Percentiles rank a stretch among this genome's conserved stretches.
Evolutionary conservation across 1,140 invertebrate species (phyloP).

Genomic region (Drosophila sp.): DNA sequence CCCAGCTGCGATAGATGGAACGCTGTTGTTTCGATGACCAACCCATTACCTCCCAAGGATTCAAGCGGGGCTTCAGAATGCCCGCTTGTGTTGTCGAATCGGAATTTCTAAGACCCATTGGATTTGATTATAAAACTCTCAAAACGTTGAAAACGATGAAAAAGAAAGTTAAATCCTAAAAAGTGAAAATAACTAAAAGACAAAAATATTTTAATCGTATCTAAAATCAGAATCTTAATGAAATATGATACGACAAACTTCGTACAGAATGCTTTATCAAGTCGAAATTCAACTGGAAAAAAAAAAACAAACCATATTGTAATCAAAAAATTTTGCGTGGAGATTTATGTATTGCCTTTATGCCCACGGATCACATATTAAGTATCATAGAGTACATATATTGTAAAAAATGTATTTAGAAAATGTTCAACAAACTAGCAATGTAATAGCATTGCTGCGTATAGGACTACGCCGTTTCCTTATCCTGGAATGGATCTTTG

Average conservation of each 20-base stretch:
- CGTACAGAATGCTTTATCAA: background rate
- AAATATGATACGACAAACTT: conserved; percentile 9
- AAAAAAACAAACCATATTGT: background rate
- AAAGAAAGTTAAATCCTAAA: conserved; percentile 16
- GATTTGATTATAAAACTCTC: conserved; percentile 16
- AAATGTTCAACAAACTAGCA: background rate
- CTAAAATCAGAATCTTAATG: conserved; percentile 21
- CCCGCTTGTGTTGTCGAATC: background rate
- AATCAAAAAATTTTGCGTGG: background rate
- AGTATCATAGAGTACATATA: conserved; percentile 3
- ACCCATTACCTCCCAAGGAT: conserved; percentile 48
- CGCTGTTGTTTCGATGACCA: conserved; percentile 40
- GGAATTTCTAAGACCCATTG: background rate
- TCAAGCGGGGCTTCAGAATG: background rate
- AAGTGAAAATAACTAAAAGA: conserved; percentile 29
- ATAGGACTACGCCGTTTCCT: conserved; percentile 3
- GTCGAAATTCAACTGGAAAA: background rate
- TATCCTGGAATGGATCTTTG: conserved; percentile 81
- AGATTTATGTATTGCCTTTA: conserved; percentile 1
- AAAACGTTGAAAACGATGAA: conserved; percentile 25
- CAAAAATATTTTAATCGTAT: conserved; percentile 35
- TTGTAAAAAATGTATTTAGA: conserved; percentile 1
- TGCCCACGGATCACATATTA: conserved; percentile 2
- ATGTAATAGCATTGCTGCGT: background rate
- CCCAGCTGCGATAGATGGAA: conserved; percentile 63